Conservation (phyloP, 2,797 vertebrate genomes). For the Lepidocolaptes lacrymiger region DNA sequence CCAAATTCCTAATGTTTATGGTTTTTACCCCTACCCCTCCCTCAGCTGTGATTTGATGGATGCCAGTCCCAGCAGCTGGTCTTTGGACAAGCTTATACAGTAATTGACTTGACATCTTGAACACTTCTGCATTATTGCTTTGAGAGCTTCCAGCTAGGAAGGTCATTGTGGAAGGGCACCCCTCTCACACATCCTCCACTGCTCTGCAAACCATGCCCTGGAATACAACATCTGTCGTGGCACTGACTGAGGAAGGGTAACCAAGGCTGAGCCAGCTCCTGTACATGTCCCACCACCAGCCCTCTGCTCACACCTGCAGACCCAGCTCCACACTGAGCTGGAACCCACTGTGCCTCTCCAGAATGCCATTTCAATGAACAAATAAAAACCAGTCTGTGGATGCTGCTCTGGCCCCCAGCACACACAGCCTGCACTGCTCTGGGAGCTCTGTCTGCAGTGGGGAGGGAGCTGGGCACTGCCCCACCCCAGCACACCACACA, state of each 20-base stretch:
- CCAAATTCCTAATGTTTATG: neutral
- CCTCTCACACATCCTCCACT: neutral
- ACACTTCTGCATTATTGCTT: neutral
- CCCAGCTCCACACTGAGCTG: neutral
- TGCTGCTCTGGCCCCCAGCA: neutral
- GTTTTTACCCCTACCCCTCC: neutral
- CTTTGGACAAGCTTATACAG: neutral
- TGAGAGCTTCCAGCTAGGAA: neutral
- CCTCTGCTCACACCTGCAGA: neutral
- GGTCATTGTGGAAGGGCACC: neutral
- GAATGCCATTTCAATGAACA: neutral
- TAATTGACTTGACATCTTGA: neutral
- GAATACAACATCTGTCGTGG: neutral
- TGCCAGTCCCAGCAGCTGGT: neutral
- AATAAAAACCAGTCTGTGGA: neutral
- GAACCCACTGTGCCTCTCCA: neutral
- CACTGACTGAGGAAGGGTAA: neutral
- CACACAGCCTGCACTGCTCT: neutral
- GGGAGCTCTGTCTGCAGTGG: neutral
- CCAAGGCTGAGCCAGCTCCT: neutral
- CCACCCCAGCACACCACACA: neutral
- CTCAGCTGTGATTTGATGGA: neutral
- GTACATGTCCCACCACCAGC: neutral
- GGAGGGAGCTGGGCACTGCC: neutral
- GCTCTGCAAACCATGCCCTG: neutral